These are phyloP conservation scores for Iphiclides podalirius DNA, from an alignment of 2,888 invertebrate genomes.

Conservation along the genomic window DNA sequence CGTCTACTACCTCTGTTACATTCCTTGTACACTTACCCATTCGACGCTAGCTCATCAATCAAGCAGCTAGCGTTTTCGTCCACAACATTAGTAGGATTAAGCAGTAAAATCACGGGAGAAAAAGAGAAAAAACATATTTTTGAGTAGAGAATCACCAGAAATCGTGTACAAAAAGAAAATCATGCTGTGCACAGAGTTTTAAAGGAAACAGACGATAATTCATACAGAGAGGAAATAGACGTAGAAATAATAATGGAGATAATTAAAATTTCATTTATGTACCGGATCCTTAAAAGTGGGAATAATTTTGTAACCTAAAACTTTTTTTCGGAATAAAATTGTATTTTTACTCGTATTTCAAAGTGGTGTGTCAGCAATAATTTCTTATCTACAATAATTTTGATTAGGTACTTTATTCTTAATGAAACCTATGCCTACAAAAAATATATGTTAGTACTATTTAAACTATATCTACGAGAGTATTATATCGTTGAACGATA, in stretches of 20 bases:
- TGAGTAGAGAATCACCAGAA: constrained; percentile 56
- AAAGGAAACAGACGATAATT: constrained; percentile 21
- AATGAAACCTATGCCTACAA: no score
- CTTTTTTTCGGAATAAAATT: no score
- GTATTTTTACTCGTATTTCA: no score
- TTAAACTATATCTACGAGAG: constrained; percentile 27
- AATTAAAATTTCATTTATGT: no score
- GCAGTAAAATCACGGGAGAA: constrained; percentile 71
- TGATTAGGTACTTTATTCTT: no score
- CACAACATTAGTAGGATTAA: constrained; percentile 67
- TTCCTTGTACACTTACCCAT: constrained; percentile 85
- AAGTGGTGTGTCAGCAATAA: no score
- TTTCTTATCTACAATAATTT: no score
- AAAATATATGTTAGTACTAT: constrained; percentile 6
- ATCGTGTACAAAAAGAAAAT: constrained; percentile 51
- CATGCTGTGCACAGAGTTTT: constrained; percentile 64
- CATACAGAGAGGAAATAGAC: constrained; percentile 17
- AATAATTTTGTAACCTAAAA: no score
- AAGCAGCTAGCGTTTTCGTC: constrained; percentile 85
- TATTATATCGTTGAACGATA: no score
- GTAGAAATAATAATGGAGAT: constrained; percentile 17
- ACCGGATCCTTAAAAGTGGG: no score
- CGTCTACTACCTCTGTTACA: constrained; percentile 54
- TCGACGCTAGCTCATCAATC: constrained; percentile 90
- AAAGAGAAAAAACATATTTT: constrained; percentile 67